Conservation (phyloP, 35 echinoderm and acorn worm genomes). For the Nesometra sesokonis region DNA sequence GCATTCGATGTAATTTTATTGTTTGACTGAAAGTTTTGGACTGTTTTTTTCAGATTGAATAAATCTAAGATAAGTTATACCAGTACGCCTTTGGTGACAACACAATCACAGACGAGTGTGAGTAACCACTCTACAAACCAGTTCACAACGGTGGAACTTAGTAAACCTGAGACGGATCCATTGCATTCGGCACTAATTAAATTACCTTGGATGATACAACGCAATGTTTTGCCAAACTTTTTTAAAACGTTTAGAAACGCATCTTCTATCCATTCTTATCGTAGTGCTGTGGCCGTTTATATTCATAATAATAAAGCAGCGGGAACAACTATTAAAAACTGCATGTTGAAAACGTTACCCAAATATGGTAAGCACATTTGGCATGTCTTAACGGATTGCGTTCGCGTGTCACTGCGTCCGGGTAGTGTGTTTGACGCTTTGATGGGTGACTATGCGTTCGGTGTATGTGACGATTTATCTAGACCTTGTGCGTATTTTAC, state of each 20-base stretch:
- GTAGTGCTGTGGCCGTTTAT: conserved; percentile 26
- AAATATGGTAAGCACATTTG: conserved; percentile 6
- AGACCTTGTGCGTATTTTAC: conserved; percentile 86
- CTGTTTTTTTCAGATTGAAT: no score
- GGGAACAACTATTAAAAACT: conserved; percentile 61
- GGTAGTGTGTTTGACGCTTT: conserved; percentile 28
- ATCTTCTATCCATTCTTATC: neutral
- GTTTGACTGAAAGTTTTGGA: no score
- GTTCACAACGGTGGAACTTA: no score
- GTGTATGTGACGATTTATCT: conserved; percentile 54
- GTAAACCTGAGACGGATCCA: neutral
- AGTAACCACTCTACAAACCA: no score
- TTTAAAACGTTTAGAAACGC: conserved; percentile 12
- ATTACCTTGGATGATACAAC: conserved; percentile 17
- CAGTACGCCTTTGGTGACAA: no score
- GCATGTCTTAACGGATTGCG: conserved; percentile 21
- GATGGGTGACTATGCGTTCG: conserved; percentile 89
- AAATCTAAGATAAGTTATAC: no score
- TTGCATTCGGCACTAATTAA: neutral
- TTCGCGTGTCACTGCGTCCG: conserved; percentile 7
- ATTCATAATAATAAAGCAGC: conserved; percentile 96
- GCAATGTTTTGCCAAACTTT: conserved; percentile 36
- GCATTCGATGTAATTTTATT: no score
- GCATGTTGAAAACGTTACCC: conserved; percentile 28
- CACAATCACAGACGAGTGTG: no score